A percentile compares a stretch with the other conserved stretches of the same genome.
Evolutionary conservation across 2,888 invertebrate genomes (phyloP).

Genomic region (Spodoptera exigua): DNA sequence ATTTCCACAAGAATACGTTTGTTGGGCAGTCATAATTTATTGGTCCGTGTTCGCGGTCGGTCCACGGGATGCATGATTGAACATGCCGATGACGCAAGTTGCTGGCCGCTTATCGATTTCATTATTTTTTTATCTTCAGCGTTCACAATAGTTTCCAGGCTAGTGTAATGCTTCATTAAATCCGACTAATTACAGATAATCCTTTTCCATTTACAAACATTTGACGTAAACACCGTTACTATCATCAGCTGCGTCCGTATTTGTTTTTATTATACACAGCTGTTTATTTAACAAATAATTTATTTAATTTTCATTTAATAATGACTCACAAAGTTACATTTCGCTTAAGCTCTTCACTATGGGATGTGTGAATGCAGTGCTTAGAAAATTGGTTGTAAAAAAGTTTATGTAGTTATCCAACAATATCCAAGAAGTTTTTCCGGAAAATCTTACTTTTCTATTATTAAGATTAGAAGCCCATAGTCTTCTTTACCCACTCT

Average conservation of each 20-base stretch:
- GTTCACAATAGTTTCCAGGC: conserved; percentile 56
- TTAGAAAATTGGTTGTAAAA: too few relatives aligned
- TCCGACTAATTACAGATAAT: conserved; percentile 54
- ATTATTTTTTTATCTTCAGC: conserved; percentile 76
- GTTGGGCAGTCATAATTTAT: conserved; percentile 54
- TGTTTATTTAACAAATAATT: too few relatives aligned
- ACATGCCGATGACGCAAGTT: conserved; percentile 79
- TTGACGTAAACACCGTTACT: conserved; percentile 19
- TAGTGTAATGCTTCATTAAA: conserved; percentile 55
- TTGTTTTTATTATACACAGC: too few relatives aligned
- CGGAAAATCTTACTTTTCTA: conserved; percentile 48
- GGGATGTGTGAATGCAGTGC: too few relatives aligned
- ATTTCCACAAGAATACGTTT: conserved; percentile 44
- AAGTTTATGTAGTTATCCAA: too few relatives aligned
- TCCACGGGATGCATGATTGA: conserved; percentile 76
- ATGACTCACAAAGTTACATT: too few relatives aligned
- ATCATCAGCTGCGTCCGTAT: too few relatives aligned
- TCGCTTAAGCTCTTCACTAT: too few relatives aligned
- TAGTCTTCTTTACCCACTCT: conserved; percentile 45
- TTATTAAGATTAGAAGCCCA: conserved; percentile 59
- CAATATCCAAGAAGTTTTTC: conserved; percentile 20
- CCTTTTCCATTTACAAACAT: conserved; percentile 30
- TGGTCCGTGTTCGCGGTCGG: conserved; percentile 59
- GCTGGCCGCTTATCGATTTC: conserved; percentile 80
- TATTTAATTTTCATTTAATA: too few relatives aligned